These are phyloP conservation scores for Ophiothrix spiculata DNA, from an alignment of 35 echinoderm and acorn worm genomes.

Conservation along the genomic window DNA sequence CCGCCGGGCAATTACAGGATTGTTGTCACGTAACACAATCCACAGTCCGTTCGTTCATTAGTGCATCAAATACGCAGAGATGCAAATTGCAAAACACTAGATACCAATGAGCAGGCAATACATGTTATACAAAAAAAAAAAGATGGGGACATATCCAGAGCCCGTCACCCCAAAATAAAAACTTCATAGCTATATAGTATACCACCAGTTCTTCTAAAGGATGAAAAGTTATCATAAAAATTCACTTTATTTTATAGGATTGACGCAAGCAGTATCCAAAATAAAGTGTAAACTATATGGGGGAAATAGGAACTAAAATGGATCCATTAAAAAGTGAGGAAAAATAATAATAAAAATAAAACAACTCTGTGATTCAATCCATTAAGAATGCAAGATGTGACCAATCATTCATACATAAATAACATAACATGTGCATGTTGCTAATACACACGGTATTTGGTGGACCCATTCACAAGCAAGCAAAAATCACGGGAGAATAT, in stretches of 20 bases:
- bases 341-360: too few relatives aligned
- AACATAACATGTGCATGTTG: slow-evolving; percentile 15
- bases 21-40: background rate
- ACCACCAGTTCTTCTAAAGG: background rate
- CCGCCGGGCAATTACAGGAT: background rate
- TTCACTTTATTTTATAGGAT: background rate
- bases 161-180: slow-evolving; percentile 8
- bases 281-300: background rate
- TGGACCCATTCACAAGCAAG: slow-evolving; percentile 14
- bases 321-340: background rate
- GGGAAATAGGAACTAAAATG: background rate
- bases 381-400: slow-evolving; percentile 5
- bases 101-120: slow-evolving; percentile 11
- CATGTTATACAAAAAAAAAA: background rate
- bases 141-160: background rate
- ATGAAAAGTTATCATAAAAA: background rate
- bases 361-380: too few relatives aligned
- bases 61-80: slow-evolving; percentile 10
- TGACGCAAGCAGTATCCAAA: background rate
- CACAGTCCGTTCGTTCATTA: slow-evolving; percentile 8
- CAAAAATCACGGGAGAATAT: background rate
- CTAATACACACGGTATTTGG: slow-evolving; percentile 6
- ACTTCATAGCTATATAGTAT: background rate
- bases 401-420: background rate
- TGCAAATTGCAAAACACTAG: slow-evolving; percentile 12